phyloP scores from a whole-genome alignment of 2,888 invertebrate species.

The Machimus atricapillus region DNA sequence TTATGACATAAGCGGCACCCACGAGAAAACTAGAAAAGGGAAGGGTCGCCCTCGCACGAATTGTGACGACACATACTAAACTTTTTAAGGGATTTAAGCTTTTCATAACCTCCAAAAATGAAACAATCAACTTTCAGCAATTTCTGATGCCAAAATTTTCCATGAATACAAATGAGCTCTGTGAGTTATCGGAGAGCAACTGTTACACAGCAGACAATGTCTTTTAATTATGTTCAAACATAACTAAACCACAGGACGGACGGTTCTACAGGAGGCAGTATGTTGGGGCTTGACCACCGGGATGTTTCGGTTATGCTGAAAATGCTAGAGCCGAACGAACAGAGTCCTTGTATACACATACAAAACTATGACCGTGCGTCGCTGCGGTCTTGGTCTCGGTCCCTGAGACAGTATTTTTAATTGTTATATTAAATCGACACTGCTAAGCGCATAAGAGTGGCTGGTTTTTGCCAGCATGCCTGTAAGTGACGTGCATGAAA shows the following conservation, averaged over 20 bases:
- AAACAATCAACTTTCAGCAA: conserved; percentile 33
- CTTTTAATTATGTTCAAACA: conserved; percentile 39
- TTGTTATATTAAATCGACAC: background rate
- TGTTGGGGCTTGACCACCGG: background rate
- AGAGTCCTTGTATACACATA: background rate
- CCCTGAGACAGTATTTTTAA: background rate
- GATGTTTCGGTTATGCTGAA: background rate
- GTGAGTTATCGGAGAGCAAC: conserved; percentile 21
- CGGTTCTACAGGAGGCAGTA: background rate
- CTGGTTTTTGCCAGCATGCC: background rate
- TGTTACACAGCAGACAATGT: conserved; percentile 38
- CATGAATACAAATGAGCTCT: conserved; percentile 39
- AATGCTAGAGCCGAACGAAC: background rate
- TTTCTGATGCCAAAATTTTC: conserved; percentile 35
- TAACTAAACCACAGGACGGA: conserved; percentile 23
- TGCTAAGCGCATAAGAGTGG: background rate
- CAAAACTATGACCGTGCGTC: background rate
- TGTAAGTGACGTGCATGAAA: background rate
- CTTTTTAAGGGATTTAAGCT: background rate
- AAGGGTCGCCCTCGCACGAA: background rate
- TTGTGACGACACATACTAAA: conserved; percentile 31
- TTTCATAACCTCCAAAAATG: background rate
- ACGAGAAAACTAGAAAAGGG: conserved; percentile 4
- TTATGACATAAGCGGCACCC: conserved; percentile 30
- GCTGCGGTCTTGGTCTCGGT: background rate